A percentile compares a stretch with the other conserved stretches of the same genome.
Conservation (phyloP, 2,888 invertebrate species). For the Parnassius apollo region DNA sequence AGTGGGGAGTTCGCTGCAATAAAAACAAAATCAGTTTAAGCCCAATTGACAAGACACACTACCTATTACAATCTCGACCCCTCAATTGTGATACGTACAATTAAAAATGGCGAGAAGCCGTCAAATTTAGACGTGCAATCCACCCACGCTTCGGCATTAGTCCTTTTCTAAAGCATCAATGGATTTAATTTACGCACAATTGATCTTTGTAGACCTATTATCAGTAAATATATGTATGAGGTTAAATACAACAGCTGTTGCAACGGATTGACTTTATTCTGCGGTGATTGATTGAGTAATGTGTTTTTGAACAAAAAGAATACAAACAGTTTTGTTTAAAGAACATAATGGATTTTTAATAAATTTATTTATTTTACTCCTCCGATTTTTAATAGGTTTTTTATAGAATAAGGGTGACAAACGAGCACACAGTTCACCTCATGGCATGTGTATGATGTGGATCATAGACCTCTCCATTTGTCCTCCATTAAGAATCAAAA, state of each 20-base stretch:
- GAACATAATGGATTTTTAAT: no score
- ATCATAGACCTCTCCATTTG: no score
- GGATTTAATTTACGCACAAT: conserved; percentile 31
- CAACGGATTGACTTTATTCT: conserved; percentile 22
- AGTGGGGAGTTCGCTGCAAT: conserved; percentile 62
- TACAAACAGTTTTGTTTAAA: no score
- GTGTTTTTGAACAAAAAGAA: not conserved
- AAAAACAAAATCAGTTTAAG: conserved; percentile 76
- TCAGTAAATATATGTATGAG: conserved; percentile 14
- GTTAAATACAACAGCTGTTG: conserved; percentile 22
- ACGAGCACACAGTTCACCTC: no score
- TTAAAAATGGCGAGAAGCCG: conserved; percentile 54
- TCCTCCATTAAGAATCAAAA: no score
- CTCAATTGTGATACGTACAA: conserved; percentile 38
- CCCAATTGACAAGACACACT: conserved; percentile 73
- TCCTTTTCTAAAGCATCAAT: conserved; percentile 49
- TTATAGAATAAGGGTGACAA: no score
- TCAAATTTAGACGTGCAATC: conserved; percentile 58
- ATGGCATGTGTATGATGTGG: no score
- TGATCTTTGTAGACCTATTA: conserved; percentile 20
- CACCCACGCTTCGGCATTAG: conserved; percentile 56
- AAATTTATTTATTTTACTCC: no score
- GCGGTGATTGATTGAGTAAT: conserved; percentile 5
- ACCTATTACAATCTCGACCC: conserved; percentile 54
- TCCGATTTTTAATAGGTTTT: no score